Evolutionary conservation across 1,140 invertebrate species (phyloP).

Genomic region (Philopotamus ludificatus): DNA sequence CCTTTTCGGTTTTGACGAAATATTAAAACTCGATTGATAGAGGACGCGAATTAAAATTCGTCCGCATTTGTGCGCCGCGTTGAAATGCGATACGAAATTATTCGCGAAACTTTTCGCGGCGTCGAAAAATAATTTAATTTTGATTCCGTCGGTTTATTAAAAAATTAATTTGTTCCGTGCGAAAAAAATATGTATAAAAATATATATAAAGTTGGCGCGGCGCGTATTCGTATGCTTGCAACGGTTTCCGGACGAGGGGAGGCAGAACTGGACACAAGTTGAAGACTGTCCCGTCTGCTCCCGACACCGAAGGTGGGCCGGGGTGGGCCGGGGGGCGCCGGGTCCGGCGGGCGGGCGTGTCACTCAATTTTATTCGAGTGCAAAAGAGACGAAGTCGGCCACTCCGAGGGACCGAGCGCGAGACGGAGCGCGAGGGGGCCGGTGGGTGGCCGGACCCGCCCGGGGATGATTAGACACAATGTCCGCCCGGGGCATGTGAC

Average conservation of each 20-base stretch:
- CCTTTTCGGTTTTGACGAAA: background rate
- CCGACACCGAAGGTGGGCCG: conserved; percentile 26
- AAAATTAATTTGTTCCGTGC: conserved; percentile 7
- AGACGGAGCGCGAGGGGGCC: background rate
- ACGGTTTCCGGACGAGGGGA: conserved; percentile 17
- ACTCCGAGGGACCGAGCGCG: background rate
- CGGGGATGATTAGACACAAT: conserved; percentile 42
- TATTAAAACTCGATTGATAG: too few relatives aligned
- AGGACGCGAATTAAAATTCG: too few relatives aligned
- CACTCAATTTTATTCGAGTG: conserved; percentile 42
- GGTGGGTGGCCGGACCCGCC: conserved; percentile 12
- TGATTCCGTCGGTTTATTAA: background rate
- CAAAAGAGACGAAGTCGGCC: conserved; percentile 24
- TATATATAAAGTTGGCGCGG: conserved; percentile 6
- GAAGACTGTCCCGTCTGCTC: conserved; percentile 42
- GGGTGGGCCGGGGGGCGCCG: conserved; percentile 1
- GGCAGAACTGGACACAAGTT: conserved; percentile 40
- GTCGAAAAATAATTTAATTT: too few relatives aligned
- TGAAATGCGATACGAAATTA: too few relatives aligned
- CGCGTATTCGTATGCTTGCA: conserved; percentile 15
- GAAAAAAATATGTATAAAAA: too few relatives aligned
- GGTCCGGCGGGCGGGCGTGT: conserved; percentile 25
- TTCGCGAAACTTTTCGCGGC: too few relatives aligned
- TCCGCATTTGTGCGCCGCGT: too few relatives aligned
- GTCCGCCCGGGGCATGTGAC: conserved; percentile 38